These are phyloP conservation scores for Camelus dromedarius DNA, from an alignment of 2,113 vertebrate genomes.

Conservation along the genomic window DNA sequence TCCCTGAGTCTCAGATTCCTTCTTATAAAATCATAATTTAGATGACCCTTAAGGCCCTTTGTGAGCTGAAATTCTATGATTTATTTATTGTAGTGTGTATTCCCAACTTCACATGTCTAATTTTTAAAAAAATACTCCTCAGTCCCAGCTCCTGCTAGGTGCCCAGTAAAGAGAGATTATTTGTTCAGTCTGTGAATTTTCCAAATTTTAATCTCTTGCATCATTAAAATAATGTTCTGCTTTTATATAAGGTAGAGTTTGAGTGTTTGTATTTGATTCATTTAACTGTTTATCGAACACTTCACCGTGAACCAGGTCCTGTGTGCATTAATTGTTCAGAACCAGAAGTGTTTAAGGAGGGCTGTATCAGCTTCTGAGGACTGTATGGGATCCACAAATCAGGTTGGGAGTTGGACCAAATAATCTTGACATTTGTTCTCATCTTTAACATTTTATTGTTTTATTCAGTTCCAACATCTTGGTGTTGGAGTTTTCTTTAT, in stretches of 20 bases:
- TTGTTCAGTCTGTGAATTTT: slow-evolving; percentile 30
- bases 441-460: slow-evolving; percentile 25
- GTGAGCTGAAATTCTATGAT: background rate
- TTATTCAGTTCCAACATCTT: background rate
- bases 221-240: background rate
- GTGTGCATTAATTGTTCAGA: background rate
- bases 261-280: slow-evolving; percentile 3
- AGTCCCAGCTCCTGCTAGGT: background rate
- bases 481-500: background rate
- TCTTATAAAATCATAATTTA: background rate
- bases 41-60: background rate
- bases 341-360: background rate
- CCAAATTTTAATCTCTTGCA: slow-evolving; percentile 9
- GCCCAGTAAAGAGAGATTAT: background rate
- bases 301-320: background rate
- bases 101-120: background rate
- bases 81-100: background rate
- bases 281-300: background rate
- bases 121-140: background rate
- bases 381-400: background rate
- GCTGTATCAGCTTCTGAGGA: background rate
- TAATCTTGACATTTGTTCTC: background rate
- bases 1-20: background rate
- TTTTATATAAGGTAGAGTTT: slow-evolving; percentile 34
- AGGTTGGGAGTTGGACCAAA: background rate